These are phyloP conservation scores for Vanessa tameamea DNA, from an alignment of 1,140 invertebrate genomes.

Conservation along the genomic window DNA sequence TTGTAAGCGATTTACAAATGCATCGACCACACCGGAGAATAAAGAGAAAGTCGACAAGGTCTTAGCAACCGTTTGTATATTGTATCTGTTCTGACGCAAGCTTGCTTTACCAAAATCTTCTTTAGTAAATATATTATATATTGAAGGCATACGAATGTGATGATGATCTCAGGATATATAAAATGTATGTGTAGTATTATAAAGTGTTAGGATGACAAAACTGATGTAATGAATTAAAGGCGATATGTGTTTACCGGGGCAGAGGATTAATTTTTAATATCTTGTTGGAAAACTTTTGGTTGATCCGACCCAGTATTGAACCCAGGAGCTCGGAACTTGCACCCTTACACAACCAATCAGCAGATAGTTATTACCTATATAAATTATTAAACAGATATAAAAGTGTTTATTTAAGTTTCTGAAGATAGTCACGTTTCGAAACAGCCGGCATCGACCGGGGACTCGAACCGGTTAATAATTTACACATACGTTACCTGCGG, in stretches of 20 bases:
- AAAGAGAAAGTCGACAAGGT: not conserved
- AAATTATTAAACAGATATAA: not conserved
- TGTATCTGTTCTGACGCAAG: not conserved
- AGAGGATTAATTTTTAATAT: no score
- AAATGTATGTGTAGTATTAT: no score
- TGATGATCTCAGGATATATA: no score
- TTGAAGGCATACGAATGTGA: no score
- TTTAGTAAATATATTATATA: not conserved
- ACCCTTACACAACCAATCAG: not conserved
- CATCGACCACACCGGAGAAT: slow-evolving; percentile 19
- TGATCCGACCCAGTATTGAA: no score
- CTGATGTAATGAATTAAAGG: no score
- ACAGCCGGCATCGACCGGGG: slow-evolving; percentile 47
- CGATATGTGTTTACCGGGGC: no score
- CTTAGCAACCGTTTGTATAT: not conserved
- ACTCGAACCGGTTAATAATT: slow-evolving; percentile 70
- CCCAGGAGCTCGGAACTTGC: not conserved
- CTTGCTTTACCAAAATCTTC: not conserved
- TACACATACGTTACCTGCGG: slow-evolving; percentile 55
- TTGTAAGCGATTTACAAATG: slow-evolving; percentile 36
- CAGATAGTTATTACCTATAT: not conserved
- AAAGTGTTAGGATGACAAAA: no score
- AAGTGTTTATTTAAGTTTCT: not conserved
- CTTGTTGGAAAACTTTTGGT: no score
- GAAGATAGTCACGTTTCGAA: slow-evolving; percentile 39